Evolutionary conservation across 2,888 invertebrate species (phyloP).

Genomic region (Erynnis tages): DNA sequence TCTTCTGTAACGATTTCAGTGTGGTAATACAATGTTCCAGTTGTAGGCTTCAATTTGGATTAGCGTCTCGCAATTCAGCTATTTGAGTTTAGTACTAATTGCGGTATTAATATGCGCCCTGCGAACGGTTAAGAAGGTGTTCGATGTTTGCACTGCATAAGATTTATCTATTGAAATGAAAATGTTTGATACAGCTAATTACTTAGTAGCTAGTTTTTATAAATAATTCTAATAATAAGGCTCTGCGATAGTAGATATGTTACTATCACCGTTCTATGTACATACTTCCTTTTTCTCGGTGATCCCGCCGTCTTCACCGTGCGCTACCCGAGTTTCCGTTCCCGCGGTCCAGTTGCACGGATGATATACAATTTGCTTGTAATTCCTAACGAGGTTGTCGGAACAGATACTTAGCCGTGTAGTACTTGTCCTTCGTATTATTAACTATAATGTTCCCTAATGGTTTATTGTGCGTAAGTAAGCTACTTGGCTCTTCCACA

Average conservation of each 20-base stretch:
- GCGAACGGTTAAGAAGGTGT: too few relatives aligned
- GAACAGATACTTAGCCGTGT: conserved; percentile 25
- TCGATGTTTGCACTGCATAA: too few relatives aligned
- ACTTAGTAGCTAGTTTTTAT: too few relatives aligned
- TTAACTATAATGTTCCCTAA: conserved; percentile 21
- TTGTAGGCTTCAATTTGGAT: too few relatives aligned
- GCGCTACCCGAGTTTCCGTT: conserved; percentile 20
- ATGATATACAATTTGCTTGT: conserved; percentile 28
- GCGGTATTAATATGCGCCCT: too few relatives aligned
- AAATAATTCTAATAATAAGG: too few relatives aligned
- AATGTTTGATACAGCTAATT: not conserved
- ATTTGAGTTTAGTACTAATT: too few relatives aligned
- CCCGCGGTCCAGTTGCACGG: conserved; percentile 27
- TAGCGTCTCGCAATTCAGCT: too few relatives aligned
- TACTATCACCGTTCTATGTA: too few relatives aligned
- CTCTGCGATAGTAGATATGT: too few relatives aligned
- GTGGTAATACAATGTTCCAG: not conserved
- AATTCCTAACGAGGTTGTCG: conserved; percentile 27
- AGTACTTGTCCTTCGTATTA: conserved; percentile 22
- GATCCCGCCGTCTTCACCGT: conserved; percentile 7
- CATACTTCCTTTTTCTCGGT: not conserved
- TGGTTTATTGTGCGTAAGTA: not conserved
- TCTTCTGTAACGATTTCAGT: conserved; percentile 4
- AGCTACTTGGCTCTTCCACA: not conserved
- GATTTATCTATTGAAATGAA: too few relatives aligned